Base-by-base conservation (phyloP, 2,888 invertebrate genomes). In the Trachelus tabidus region DNA sequence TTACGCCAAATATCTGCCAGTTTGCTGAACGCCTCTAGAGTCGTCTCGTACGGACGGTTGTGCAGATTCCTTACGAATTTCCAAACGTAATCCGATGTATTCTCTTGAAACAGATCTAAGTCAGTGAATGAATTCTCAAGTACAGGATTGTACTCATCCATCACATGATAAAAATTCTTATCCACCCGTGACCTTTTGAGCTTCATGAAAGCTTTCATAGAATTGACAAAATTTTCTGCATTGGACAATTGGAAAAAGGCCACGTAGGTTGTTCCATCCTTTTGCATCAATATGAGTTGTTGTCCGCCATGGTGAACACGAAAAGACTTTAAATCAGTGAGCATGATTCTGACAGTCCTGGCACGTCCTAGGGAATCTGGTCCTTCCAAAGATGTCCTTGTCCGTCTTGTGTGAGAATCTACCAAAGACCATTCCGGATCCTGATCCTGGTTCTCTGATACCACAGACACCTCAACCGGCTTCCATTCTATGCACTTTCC, bases 211-310 rank as follows among this genome's bases (percentile, higher is more conserved):
- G 94, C 94, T 91, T 94, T 95, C 80, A 94, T 92, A 80, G 93
- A 93, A 69, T 92, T 93, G 71, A 95, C 93, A 86, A 98, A 95
- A 77, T 95, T 94, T 86, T 96, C 96, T 0, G 97, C 97, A 85
- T 97, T 97, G 0, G 96, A 97, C 84, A 96, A 95, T 90, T 97
- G 97, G 89, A 96, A 96, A 89, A 98, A 96, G 9, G 96, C 95
- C 81, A 96, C 95, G 84, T 96, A 95, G 87, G 94, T 94, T 1
- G 96, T 94, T 75, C 95, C 94, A 91, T 95, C 94, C 82, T 95
- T 95, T 83, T 95, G 94, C 84, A 95, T 94, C 83, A 97, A 94
- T 68, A 94, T 93, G 75, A 95, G 90, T 56, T 93, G 93, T 76
- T 94, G 93, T 1, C 93, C 93, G 40, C 93, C 92, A 75, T 92